phyloP scores from a whole-genome alignment of 2,888 invertebrate species.

The Onchidella celtica region DNA sequence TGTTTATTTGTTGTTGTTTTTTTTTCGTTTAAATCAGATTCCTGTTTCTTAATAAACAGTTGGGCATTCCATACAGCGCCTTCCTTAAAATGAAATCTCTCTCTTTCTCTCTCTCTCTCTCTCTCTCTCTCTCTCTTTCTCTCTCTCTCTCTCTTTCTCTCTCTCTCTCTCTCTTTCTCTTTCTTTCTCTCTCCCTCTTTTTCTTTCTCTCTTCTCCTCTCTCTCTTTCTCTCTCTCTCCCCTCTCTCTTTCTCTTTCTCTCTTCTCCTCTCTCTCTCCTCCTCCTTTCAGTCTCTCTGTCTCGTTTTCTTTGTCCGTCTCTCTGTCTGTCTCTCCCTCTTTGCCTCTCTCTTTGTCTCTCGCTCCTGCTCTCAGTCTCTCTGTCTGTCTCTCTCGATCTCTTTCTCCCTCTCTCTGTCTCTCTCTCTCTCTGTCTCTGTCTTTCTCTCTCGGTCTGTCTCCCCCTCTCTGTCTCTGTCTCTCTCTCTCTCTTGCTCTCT shows the following conservation, averaged over 20 bases:
- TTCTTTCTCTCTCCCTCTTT: not conserved
- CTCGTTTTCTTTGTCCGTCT: not conserved
- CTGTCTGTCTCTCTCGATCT: not conserved
- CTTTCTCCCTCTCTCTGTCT: not conserved
- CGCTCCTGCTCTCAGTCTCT: not conserved
- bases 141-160: not conserved
- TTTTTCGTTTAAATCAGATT: no score
- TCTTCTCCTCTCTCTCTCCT: not conserved
- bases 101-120: not conserved
- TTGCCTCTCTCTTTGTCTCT: not conserved
- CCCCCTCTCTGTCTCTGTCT: not conserved
- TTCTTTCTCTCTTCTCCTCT: not conserved
- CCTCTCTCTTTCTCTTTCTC: not conserved
- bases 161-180: not conserved
- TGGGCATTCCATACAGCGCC: no score
- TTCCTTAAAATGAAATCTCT: no score
- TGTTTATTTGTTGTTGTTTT: no score
- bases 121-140: not conserved
- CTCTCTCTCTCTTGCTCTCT: not conserved
- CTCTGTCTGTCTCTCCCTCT: not conserved
- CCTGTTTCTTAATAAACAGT: no score
- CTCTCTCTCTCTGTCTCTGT: not conserved
- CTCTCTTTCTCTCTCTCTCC: not conserved
- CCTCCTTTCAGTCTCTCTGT: no score
- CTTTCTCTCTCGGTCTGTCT: not conserved